phyloP scores from a whole-genome alignment of 2,113 vertebrate species.

The Paratilapia polleni region DNA sequence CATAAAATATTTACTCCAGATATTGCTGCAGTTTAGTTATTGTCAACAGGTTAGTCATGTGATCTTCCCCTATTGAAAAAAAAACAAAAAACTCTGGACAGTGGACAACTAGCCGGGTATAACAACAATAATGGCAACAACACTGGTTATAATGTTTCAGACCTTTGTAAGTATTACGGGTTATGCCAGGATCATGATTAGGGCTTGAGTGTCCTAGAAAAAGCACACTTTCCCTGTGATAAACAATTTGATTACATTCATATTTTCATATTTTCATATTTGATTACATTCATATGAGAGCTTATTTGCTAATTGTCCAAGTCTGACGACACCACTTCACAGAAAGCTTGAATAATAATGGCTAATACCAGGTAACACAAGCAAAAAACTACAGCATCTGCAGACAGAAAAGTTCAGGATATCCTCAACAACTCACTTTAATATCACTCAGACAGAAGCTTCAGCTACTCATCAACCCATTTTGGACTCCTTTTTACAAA shows the following conservation, averaged over 20 bases:
- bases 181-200: background rate
- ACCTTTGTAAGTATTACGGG: too few species aligned
- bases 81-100: background rate
- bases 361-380: background rate
- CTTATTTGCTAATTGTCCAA: background rate
- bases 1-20: background rate
- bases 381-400: background rate
- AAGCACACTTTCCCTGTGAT: background rate
- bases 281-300: background rate
- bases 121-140: background rate
- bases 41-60: background rate
- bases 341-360: background rate
- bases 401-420: background rate
- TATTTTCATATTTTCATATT: too few species aligned
- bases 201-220: background rate
- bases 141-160: background rate
- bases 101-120: background rate
- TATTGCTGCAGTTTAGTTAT: background rate
- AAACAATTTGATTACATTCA: background rate
- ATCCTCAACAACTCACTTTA: background rate
- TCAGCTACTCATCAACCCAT: background rate
- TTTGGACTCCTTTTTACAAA: background rate
- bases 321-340: too few species aligned
- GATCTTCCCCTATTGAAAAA: background rate
- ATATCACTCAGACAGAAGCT: background rate